Evolutionary conservation across 2,113 vertebrate genomes (phyloP).

Genomic region (Sarotherodon lohbergeri): DNA sequence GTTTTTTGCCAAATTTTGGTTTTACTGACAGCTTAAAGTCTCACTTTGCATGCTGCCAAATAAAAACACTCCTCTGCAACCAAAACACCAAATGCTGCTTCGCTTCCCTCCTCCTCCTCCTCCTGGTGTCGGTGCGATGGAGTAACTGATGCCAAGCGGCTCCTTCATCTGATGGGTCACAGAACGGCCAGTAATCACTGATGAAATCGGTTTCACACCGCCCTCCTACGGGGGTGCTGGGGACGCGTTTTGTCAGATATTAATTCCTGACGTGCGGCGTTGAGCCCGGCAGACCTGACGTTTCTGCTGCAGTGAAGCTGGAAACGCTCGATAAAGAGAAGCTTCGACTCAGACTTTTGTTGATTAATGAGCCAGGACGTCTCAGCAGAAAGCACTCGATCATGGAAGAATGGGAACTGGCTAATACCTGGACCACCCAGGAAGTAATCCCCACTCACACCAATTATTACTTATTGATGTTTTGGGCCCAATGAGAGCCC

Average conservation of each 20-base stretch:
- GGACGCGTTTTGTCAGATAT: background rate
- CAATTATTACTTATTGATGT: background rate
- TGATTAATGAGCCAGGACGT: background rate
- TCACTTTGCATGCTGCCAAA: constrained; percentile 8
- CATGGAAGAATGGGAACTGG: background rate
- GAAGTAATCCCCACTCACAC: background rate
- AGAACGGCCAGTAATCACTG: background rate
- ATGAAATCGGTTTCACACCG: background rate
- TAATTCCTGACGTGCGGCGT: background rate
- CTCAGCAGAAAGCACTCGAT: background rate
- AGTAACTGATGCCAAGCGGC: background rate
- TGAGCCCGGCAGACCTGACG: background rate
- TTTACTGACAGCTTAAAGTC: constrained; percentile 17
- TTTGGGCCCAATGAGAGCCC: background rate
- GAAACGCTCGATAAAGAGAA: fast-evolving
- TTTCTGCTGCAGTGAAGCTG: background rate
- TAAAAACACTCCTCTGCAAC: constrained; percentile 3
- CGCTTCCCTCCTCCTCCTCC: background rate
- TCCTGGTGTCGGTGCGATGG: background rate
- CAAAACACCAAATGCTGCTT: constrained; percentile 18
- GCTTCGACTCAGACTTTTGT: background rate
- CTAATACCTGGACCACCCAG: background rate
- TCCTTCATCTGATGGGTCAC: background rate
- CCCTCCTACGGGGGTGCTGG: background rate
- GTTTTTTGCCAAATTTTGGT: background rate